These are phyloP conservation scores for Plodia interpunctella DNA, from an alignment of 1,140 invertebrate genomes.

Conservation along the genomic window DNA sequence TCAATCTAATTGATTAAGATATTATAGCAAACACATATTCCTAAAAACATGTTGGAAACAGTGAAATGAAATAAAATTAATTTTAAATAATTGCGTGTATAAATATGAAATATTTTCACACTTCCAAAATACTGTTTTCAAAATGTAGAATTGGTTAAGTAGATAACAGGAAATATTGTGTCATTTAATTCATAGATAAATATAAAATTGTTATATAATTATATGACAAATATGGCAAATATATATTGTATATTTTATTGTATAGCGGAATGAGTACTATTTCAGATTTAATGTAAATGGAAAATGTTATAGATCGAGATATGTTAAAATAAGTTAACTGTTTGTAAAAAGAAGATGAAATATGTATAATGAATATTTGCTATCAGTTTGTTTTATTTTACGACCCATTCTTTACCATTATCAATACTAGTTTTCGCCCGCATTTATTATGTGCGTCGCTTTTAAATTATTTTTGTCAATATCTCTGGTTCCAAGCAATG, in stretches of 20 bases:
- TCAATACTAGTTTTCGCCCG: too few species aligned
- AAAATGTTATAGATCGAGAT: constrained; percentile 72
- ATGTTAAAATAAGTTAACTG: constrained; percentile 74
- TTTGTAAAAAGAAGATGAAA: constrained; percentile 75
- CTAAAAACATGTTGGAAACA: constrained; percentile 33
- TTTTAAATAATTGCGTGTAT: constrained; percentile 6
- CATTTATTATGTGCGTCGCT: too few species aligned
- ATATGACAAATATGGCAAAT: constrained; percentile 70
- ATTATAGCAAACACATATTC: too few species aligned
- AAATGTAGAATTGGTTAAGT: constrained; percentile 25
- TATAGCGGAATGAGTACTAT: constrained; percentile 73
- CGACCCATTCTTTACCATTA: too few species aligned
- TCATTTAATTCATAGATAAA: constrained; percentile 69
- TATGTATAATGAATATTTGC: constrained; percentile 76
- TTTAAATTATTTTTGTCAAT: too few species aligned
- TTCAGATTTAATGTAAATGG: constrained; percentile 71
- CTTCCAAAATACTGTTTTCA: constrained; percentile 30
- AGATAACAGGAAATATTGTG: constrained; percentile 64
- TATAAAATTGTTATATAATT: constrained; percentile 69
- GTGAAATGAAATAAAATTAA: constrained; percentile 16
- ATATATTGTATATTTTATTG: constrained; percentile 73
- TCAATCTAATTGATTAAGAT: background rate
- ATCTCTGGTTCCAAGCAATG: too few species aligned
- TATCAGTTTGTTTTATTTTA: constrained; percentile 61
- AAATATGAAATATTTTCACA: constrained; percentile 15